Conservation (phyloP, 2,888 invertebrate genomes). For the Capitulum mitella region DNA sequence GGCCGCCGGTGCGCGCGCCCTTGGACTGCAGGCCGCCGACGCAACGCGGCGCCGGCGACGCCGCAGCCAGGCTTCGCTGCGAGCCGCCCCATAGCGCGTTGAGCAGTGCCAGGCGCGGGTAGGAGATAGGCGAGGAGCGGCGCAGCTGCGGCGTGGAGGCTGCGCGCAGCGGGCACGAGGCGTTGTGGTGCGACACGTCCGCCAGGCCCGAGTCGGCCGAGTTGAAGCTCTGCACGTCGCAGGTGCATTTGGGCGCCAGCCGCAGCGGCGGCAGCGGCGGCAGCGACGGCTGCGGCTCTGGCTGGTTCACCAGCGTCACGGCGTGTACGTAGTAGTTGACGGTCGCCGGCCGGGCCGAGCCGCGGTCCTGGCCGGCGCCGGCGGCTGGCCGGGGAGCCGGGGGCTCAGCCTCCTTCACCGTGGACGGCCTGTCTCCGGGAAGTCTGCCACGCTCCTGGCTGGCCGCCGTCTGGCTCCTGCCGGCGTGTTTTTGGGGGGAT, state of each 20-base stretch:
- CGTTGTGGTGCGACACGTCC: conserved; percentile 48
- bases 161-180: conserved; percentile 51
- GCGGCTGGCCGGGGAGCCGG: not conserved
- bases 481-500: not conserved
- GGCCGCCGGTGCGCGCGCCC: not conserved
- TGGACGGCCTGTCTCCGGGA: not conserved
- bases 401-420: not conserved
- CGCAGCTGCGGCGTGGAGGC: conserved; percentile 25
- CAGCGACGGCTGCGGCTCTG: conserved; percentile 6
- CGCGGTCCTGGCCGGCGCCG: not conserved
- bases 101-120: conserved; percentile 17
- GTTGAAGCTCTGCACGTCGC: conserved; percentile 34
- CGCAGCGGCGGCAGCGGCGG: not conserved
- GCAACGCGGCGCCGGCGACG: not conserved
- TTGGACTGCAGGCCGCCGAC: conserved; percentile 9
- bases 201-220: conserved; percentile 76
- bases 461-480: not conserved
- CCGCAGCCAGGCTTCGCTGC: not conserved
- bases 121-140: conserved; percentile 14
- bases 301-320: conserved; percentile 28
- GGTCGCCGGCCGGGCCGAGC: not conserved
- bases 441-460: no score
- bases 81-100: conserved; percentile 17
- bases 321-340: conserved; percentile 32
- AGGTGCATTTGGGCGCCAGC: conserved; percentile 28